phyloP scores from a whole-genome alignment of 2,113 vertebrate genomes.

The Cranoglanis bouderius region DNA sequence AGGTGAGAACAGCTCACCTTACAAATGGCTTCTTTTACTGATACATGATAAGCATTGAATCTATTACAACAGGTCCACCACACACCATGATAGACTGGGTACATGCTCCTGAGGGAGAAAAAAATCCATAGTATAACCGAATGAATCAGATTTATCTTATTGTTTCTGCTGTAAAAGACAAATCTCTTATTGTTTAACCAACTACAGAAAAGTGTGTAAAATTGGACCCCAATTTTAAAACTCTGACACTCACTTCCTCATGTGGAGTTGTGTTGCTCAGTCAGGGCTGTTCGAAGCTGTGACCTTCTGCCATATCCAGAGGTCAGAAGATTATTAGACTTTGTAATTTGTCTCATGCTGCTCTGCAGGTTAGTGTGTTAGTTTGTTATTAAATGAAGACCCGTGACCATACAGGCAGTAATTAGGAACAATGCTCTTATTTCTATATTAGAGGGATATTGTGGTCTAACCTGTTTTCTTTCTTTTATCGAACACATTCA shows the following conservation, averaged over 20 bases:
- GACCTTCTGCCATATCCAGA: constrained; percentile 17
- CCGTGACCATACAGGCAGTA: constrained; percentile 1
- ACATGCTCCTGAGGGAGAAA: too few relatives aligned
- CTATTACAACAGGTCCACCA: neutral
- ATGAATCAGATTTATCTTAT: neutral
- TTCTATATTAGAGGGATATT: neutral
- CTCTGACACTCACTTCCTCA: neutral
- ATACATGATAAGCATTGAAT: neutral
- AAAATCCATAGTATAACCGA: neutral
- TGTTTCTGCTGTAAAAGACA: neutral
- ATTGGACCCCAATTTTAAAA: neutral
- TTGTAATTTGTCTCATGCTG: constrained; percentile 20
- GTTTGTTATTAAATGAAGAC: constrained; percentile 38
- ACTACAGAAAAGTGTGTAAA: neutral
- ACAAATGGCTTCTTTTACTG: neutral
- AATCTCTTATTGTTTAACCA: neutral
- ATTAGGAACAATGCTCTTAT: constrained; percentile 13
- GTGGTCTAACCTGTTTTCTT: neutral
- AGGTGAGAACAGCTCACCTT: too few relatives aligned
- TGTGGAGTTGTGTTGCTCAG: neutral
- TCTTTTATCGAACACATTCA: neutral
- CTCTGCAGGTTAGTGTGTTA: neutral
- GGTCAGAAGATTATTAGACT: constrained; percentile 40
- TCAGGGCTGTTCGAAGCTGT: neutral
- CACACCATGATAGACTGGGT: neutral